These are phyloP conservation scores for Hyla sarda DNA, from an alignment of 2,113 vertebrate genomes.

Conservation along the genomic window DNA sequence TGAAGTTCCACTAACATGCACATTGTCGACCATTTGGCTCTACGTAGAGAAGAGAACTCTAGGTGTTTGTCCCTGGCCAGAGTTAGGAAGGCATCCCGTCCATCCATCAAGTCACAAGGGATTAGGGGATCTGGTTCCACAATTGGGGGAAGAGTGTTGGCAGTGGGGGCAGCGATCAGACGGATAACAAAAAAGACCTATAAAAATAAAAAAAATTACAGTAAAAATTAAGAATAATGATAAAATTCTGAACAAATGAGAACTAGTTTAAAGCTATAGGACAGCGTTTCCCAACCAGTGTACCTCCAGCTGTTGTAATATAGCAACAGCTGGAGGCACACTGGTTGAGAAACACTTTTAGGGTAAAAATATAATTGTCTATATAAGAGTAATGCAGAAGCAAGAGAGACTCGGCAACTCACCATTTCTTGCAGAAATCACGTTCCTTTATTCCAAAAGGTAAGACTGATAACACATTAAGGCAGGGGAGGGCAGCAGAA, in stretches of 20 bases:
- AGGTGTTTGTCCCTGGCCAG: constrained; percentile 95
- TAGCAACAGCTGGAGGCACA: no score
- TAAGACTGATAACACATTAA: no score
- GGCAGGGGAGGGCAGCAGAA: no score
- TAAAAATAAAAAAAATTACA: constrained; percentile 44
- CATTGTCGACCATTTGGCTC: constrained; percentile 96
- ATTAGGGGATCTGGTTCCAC: constrained; percentile 89
- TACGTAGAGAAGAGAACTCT: constrained; percentile 93
- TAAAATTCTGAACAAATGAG: neutral
- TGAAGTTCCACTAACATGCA: constrained; percentile 98
- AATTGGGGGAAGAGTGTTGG: constrained; percentile 94
- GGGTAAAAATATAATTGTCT: no score
- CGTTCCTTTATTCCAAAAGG: no score
- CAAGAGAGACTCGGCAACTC: no score
- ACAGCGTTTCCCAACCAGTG: no score
- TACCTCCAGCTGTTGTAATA: no score
- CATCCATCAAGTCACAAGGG: constrained; percentile 97
- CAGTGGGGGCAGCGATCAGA: constrained; percentile 89
- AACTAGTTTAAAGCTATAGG: no score
- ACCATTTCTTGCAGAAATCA: no score
- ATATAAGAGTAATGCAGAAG: no score
- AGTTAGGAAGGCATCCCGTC: constrained; percentile 96
- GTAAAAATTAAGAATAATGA: neutral
- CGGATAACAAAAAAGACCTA: constrained; percentile 99
- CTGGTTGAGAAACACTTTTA: no score